phyloP scores from a whole-genome alignment of 2,888 invertebrate species.

The Conops quadrifasciatus region DNA sequence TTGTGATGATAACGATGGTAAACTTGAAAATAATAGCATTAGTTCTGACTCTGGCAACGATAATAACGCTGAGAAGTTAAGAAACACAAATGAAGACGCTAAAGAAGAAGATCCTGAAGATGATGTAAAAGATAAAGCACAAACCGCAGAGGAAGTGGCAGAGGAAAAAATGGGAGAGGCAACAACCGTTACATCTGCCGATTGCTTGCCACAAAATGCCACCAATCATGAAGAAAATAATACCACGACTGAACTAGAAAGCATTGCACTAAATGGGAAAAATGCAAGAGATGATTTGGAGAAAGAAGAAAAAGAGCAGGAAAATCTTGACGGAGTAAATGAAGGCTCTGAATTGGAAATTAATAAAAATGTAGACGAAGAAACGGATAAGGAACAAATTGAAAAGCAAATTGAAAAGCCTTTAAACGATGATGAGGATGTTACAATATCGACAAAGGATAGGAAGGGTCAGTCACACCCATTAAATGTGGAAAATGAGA shows the following conservation, averaged over 20 bases:
- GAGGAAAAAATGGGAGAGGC: background rate
- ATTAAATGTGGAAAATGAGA: background rate
- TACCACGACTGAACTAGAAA: too few species aligned
- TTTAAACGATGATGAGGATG: slow-evolving; percentile 17
- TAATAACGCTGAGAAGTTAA: background rate
- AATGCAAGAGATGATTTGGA: background rate
- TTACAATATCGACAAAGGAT: background rate
- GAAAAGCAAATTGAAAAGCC: slow-evolving; percentile 1
- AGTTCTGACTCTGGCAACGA: background rate
- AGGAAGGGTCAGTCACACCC: background rate
- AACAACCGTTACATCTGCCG: background rate
- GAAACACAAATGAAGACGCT: background rate
- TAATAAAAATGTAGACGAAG: slow-evolving; percentile 10
- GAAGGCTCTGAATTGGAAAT: background rate
- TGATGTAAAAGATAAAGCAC: background rate
- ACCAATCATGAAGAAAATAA: too few species aligned
- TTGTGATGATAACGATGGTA: background rate
- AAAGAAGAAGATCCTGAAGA: background rate
- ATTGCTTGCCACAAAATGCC: too few species aligned
- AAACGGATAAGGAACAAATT: slow-evolving; percentile 11
- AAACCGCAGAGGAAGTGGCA: background rate
- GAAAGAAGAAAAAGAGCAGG: background rate
- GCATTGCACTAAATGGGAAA: background rate
- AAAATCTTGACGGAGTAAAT: background rate
- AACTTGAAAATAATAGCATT: background rate